Base-by-base conservation (phyloP, 2,113 vertebrate species). In the Dasyprocta punctata region DNA sequence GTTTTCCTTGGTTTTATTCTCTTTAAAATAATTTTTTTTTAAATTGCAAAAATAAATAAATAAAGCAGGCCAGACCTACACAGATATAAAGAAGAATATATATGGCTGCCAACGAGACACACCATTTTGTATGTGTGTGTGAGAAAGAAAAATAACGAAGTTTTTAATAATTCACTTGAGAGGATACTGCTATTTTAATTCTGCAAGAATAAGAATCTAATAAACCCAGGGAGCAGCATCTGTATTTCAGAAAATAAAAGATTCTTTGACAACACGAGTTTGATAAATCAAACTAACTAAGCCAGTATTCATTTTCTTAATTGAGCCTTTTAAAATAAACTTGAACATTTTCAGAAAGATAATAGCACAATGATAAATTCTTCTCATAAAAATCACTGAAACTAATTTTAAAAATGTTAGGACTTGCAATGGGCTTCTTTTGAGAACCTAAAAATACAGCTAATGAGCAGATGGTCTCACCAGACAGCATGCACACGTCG, bases 381-480 rank as follows among this genome's bases (percentile, higher is more conserved):
- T 12, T 85, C 87, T 86, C 47, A 73, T 95, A 78, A 92, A 96
- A 91, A 97, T 38, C 16, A 38, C 20, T 85, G 56, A 90, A 92
- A 93, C 26, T 54, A 92, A 63, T n/a, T 33, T 36, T n/a, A 11
- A 41, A 92, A 60, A 47, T 14, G 89, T n/a, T 2, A 36, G 52
- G 87, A 92, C 87, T 92, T 96, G 49, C 38, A 86, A 36, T 60
- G 75, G 82, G 73, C 52, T 97, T 93, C 84, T 71, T 90, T 78
- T n/a, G 36, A 93, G 87, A 94, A 81, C 61, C 75, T 90, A 71
- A 96, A 97, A 93, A 93, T 78, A 89, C 6, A 97, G 85, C 52
- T 85, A 78, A 67, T 89, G 92, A 93, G 94, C 96, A 97, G 97
- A 97, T 86, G 97, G 96, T 9, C 49, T 52, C 6, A 38, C 24